Evolutionary conservation across 2,113 vertebrate species (phyloP), one percentile per base, ranked within the genome.

Genomic region (Larimichthys crocea): DNA sequence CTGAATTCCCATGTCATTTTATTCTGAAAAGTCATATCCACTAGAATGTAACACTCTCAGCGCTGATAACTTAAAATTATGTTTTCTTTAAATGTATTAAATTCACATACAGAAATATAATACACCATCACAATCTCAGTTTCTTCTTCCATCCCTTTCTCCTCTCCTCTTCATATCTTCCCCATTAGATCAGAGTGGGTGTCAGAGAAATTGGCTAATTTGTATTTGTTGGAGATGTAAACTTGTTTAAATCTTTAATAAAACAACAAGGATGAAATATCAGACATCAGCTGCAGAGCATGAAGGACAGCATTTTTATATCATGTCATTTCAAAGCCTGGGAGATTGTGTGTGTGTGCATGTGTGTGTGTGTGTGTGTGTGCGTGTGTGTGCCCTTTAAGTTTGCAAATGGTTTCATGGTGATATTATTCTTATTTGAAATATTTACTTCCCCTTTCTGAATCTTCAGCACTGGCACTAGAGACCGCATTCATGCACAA

Each of bases 171-270:
- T 65, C 26, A 76, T 83, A 80, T 87, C 66, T 71, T 44, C 56
- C 56, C 67, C 73, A 88, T 90, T 89, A 88, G 76, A 91, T 90
- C 89, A 84, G 79, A 79, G 79, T 79, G 50, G 40, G 82, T 91
- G 87, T 92, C 89, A 86, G 69, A 79, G 79, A 93, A 92, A 93
- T 84, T 87, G 87, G 88, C 64, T 83, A 71, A 88, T 89, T 91
- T 91, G 88, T 94, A 93, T 94, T 92, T 93, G 92, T 92, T 89
- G 76, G 86, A 76, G 85, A 94, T 86, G 90, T 91, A 92, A 94
- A 95, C 89, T 87, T 92, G 92, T 93, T 94, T 93, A 92, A 93
- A 91, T 93, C 92, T 95, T 94, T 92, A 94, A 94, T 94, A 94
- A 94, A 94, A 93, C 66, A 92, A 93, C 90, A 89, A 92, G 90